Conservation (phyloP, 2,888 invertebrate genomes). For the Athetis lepigone region DNA sequence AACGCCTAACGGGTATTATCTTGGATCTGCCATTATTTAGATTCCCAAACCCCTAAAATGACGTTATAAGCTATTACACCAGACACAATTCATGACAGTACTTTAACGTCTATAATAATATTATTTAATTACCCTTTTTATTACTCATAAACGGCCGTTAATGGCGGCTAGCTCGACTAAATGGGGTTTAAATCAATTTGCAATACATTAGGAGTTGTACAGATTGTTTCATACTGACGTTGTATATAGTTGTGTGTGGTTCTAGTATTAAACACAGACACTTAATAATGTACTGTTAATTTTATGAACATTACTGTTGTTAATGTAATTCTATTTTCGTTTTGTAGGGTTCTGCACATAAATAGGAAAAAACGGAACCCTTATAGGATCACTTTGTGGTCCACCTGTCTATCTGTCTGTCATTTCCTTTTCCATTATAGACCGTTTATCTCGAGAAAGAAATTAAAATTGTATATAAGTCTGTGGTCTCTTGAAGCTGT, state of each 20-base stretch:
- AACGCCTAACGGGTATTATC: neutral
- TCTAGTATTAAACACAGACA: neutral
- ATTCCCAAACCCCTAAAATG: conserved; percentile 6
- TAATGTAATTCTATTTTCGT: no score
- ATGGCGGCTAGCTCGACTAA: conserved; percentile 31
- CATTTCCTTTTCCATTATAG: no score
- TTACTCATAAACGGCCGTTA: conserved; percentile 51
- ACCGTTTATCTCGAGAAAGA: no score
- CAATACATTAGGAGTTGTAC: conserved; percentile 35
- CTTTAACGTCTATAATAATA: conserved; percentile 42
- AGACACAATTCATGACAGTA: conserved; percentile 33
- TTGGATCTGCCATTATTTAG: neutral
- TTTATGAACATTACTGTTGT: no score
- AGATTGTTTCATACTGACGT: neutral
- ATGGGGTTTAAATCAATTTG: conserved; percentile 63
- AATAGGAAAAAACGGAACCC: no score
- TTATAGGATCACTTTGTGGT: no score
- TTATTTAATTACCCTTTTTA: conserved; percentile 61
- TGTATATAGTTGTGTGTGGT: neutral
- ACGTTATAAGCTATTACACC: conserved; percentile 3
- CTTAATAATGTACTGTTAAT: no score
- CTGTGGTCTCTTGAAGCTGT: no score
- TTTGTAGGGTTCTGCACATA: no score
- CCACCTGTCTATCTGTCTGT: no score
- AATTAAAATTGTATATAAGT: no score